Evolutionary conservation across 2,888 invertebrate species (phyloP), one percentile per base, ranked within the genome.

Genomic region (Cinara cedri): DNA sequence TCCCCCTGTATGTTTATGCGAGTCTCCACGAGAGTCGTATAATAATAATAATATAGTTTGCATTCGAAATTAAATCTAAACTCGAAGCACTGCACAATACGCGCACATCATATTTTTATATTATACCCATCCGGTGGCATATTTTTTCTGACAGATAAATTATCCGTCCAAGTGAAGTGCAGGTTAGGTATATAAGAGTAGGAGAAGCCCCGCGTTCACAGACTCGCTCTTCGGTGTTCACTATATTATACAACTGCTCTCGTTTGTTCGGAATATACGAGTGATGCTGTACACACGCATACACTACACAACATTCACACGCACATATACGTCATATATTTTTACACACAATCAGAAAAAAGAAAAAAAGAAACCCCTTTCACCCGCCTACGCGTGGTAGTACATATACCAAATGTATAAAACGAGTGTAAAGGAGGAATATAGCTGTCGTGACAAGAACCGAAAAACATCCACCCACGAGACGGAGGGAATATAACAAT

Each of bases 111-210:
- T 26, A 46, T 54, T 57, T 60, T 55, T 21, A 57, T 54, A 26
- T 21, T 54, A 71, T 57, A 62, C 34, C 34, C 42, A 62, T 42
- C 26, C 16, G 21, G 21, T 51, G 51, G 63, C 51, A 42, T 68
- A 57, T 68, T 46, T 68, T 66, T 54, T 55, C 49, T 60, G 57
- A 76, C 66, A 34, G 55, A 66, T 66, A 76, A 76, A 76, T 76
- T 76, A 76, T 76, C 34, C 26, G 76, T 68, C 57, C 44, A 4
- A 44, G 68, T 68, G 76, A 68, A 68, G 68, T 68, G 60, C 26
- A 34, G 57, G 34, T 60, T 55, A 14, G 10, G n/a, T n/a, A n/a
- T n/a, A n/a, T n/a, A n/a, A 68, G 10, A 24, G 10, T 51, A 11
- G 42, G 19, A 34, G 42, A 34, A 16, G 8, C 26, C 34, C 34